These are phyloP conservation scores for Agonopterix heracliana DNA, from an alignment of 2,888 invertebrate species.

Conservation along the genomic window DNA sequence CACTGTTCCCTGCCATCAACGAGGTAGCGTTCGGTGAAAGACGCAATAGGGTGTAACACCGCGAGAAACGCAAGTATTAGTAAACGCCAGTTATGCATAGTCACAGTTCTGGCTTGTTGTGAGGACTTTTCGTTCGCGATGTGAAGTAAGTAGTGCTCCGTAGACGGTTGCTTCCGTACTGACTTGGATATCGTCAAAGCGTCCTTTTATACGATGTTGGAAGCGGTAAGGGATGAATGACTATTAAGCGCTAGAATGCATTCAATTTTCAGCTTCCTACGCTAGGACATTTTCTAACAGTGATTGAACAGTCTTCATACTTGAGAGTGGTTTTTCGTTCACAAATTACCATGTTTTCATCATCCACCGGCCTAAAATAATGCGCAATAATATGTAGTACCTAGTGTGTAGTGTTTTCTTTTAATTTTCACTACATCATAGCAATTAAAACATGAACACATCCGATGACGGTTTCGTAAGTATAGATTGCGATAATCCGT, in stretches of 20 bases:
- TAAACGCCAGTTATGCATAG: slow-evolving; percentile 72
- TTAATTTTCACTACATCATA: too few relatives aligned
- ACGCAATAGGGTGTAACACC: slow-evolving; percentile 51
- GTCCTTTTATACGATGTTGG: slow-evolving; percentile 48
- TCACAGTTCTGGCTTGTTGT: slow-evolving; percentile 45
- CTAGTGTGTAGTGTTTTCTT: too few relatives aligned
- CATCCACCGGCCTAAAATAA: too few relatives aligned
- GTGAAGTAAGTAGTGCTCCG: slow-evolving; percentile 41
- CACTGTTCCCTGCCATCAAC: slow-evolving; percentile 62
- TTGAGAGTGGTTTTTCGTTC: slow-evolving; percentile 10
- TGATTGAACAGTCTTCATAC: slow-evolving; percentile 24
- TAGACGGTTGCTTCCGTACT: slow-evolving; percentile 55
- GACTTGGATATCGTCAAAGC: slow-evolving; percentile 23
- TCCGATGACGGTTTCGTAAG: too few relatives aligned
- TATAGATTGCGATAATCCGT: too few relatives aligned
- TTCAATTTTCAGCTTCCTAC: slow-evolving; percentile 65
- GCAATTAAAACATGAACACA: too few relatives aligned
- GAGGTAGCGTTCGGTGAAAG: slow-evolving; percentile 45
- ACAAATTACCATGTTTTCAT: neutral
- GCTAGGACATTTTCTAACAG: slow-evolving; percentile 20
- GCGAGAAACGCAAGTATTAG: slow-evolving; percentile 60
- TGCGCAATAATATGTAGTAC: too few relatives aligned
- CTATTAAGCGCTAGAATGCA: slow-evolving; percentile 67
- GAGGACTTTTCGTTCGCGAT: slow-evolving; percentile 30
- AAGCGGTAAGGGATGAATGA: slow-evolving; percentile 39